These are phyloP conservation scores for Oryzias dopingdopingensis DNA, from an alignment of 2,797 vertebrate species.

Conservation along the genomic window DNA sequence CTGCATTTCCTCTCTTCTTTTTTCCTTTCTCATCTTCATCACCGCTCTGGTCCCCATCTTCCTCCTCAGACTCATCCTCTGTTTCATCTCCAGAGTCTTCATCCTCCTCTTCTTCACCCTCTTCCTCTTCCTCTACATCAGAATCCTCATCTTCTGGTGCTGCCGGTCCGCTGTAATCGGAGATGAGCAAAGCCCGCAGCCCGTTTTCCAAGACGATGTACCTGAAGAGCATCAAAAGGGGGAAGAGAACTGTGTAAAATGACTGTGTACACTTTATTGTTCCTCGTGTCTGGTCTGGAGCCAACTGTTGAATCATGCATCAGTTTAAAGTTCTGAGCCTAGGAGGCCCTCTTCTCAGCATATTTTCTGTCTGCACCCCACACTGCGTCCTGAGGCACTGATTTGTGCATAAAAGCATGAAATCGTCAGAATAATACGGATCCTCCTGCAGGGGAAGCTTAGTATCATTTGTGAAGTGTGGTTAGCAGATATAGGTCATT, in stretches of 20 bases:
- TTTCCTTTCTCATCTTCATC: slow-evolving; percentile 81
- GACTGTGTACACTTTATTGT: neutral
- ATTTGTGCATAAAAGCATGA: slow-evolving; percentile 54
- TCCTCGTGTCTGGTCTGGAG: slow-evolving; percentile 3
- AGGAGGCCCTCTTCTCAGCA: slow-evolving; percentile 23
- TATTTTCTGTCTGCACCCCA: slow-evolving; percentile 36
- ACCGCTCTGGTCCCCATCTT: slow-evolving; percentile 71
- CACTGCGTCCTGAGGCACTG: slow-evolving; percentile 40
- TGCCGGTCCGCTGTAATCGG: slow-evolving; percentile 82
- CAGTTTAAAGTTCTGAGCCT: slow-evolving; percentile 28
- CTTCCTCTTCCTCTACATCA: slow-evolving; percentile 58
- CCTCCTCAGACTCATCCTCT: slow-evolving; percentile 76
- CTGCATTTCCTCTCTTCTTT: slow-evolving; percentile 82
- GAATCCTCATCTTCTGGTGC: slow-evolving; percentile 67
- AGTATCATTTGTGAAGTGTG: slow-evolving; percentile 44
- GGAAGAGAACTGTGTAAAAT: slow-evolving; percentile 9
- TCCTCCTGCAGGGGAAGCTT: slow-evolving; percentile 30
- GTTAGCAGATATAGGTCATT: slow-evolving; percentile 55
- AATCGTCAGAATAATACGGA: slow-evolving; percentile 53
- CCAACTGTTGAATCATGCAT: slow-evolving; percentile 27
- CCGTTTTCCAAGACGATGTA: slow-evolving; percentile 89
- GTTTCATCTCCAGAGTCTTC: slow-evolving; percentile 78
- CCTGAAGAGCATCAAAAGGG: slow-evolving; percentile 62
- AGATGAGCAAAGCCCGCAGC: slow-evolving; percentile 89
- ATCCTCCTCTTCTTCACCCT: slow-evolving; percentile 79